Percentiles rank a stretch among this genome's conserved stretches.
Conservation (phyloP, 2,797 vertebrate genomes). For the Labeo calbasu region DNA sequence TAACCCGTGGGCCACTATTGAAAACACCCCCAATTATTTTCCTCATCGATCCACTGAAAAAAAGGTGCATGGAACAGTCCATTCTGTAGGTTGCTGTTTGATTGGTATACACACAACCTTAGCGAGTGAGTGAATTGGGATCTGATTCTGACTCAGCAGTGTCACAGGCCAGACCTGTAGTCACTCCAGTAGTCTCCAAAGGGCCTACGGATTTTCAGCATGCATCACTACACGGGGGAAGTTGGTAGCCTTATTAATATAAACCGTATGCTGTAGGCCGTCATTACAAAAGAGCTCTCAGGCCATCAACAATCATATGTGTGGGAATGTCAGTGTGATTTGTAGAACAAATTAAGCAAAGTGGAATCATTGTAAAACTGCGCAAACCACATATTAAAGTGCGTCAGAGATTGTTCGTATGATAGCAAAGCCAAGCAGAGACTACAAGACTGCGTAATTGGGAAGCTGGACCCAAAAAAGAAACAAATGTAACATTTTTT, state of each 20-base stretch:
- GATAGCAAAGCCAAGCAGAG: slow-evolving; percentile 29
- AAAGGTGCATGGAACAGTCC: slow-evolving; percentile 58
- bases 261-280: slow-evolving; percentile 8
- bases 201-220: slow-evolving; percentile 59
- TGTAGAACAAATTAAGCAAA: slow-evolving; percentile 42
- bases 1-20: slow-evolving; percentile 29
- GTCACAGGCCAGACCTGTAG: slow-evolving; percentile 55
- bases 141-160: slow-evolving; percentile 62
- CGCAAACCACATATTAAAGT: slow-evolving; percentile 53
- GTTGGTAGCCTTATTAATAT: slow-evolving; percentile 53
- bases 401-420: slow-evolving; percentile 40
- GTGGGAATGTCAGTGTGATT: slow-evolving; percentile 51
- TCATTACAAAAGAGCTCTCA: slow-evolving; percentile 25
- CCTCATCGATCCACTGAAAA: slow-evolving; percentile 26
- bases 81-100: slow-evolving; percentile 61
- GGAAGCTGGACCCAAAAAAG: not conserved
- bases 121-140: slow-evolving; percentile 53
- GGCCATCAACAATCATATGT: slow-evolving; percentile 39
- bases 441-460: slow-evolving; percentile 6
- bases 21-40: slow-evolving; percentile 3
- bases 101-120: not conserved
- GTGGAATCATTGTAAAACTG: slow-evolving; percentile 56
- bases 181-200: slow-evolving; percentile 58
- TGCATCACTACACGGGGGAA: slow-evolving; percentile 59
- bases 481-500: not conserved